phyloP scores from a whole-genome alignment of 2,888 invertebrate genomes.

The Agonopterix alstromeriana region DNA sequence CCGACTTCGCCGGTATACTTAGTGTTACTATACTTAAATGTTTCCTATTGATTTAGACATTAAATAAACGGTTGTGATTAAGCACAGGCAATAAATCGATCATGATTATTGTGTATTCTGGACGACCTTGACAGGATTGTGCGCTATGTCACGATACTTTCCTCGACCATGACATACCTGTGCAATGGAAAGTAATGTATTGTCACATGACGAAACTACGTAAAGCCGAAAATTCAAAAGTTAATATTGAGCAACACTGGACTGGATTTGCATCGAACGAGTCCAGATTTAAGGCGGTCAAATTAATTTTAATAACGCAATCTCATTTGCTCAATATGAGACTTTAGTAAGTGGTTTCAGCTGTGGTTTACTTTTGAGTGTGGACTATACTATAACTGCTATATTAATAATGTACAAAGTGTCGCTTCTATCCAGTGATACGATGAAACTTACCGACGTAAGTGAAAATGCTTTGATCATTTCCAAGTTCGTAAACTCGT shows the following conservation, averaged over 20 bases:
- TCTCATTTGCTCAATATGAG: slow-evolving; percentile 33
- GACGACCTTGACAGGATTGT: too few relatives aligned
- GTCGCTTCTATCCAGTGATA: background rate
- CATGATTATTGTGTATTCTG: too few relatives aligned
- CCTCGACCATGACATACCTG: too few relatives aligned
- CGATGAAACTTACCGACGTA: slow-evolving; percentile 53
- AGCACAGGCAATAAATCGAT: too few relatives aligned
- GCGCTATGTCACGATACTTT: too few relatives aligned
- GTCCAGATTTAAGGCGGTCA: slow-evolving; percentile 40
- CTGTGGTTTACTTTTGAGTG: slow-evolving; percentile 16
- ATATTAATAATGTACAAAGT: too few relatives aligned
- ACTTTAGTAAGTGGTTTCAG: slow-evolving; percentile 16
- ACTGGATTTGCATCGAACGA: slow-evolving; percentile 23
- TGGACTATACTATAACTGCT: too few relatives aligned
- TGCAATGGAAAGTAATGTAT: too few relatives aligned
- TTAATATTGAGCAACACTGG: slow-evolving; percentile 23
- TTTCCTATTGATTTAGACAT: too few relatives aligned
- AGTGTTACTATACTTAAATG: too few relatives aligned
- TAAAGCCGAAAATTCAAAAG: slow-evolving; percentile 15
- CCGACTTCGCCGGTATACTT: too few relatives aligned
- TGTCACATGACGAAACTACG: slow-evolving; percentile 7
- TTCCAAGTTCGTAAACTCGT: slow-evolving; percentile 77
- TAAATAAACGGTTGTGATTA: too few relatives aligned
- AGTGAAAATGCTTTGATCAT: slow-evolving; percentile 55
- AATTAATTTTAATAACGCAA: slow-evolving; percentile 35